These are phyloP conservation scores for Xanthia icteritia DNA, from an alignment of 2,888 invertebrate species.

Conservation along the genomic window DNA sequence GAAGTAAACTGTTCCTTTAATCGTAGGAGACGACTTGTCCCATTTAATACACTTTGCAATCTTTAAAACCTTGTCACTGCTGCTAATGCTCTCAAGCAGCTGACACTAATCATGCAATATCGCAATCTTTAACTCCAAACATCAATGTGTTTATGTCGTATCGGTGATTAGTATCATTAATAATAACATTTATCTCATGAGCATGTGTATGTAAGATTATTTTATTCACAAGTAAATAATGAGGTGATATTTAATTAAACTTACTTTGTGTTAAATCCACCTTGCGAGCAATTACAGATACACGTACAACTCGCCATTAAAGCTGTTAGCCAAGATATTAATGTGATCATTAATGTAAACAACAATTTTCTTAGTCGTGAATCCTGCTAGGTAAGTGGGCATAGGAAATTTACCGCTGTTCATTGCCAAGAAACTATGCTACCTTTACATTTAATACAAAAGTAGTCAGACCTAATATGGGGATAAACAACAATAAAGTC, in stretches of 20 bases:
- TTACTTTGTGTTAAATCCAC: slow-evolving; percentile 57
- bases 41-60: slow-evolving; percentile 43
- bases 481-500: slow-evolving; percentile 61
- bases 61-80: slow-evolving; percentile 38
- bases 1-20: slow-evolving; percentile 34
- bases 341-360: slow-evolving; percentile 56
- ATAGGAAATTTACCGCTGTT: slow-evolving; percentile 50
- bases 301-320: slow-evolving; percentile 42
- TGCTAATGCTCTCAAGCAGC: slow-evolving; percentile 45
- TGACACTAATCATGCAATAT: slow-evolving; percentile 57
- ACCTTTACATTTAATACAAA: slow-evolving; percentile 39
- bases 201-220: slow-evolving; percentile 48
- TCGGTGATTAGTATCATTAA: slow-evolving; percentile 56
- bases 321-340: slow-evolving; percentile 58
- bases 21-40: slow-evolving; percentile 38
- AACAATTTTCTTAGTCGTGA: slow-evolving; percentile 57
- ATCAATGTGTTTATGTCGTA: slow-evolving; percentile 53
- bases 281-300: slow-evolving; percentile 56
- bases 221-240: slow-evolving; percentile 52
- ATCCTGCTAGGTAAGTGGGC: slow-evolving; percentile 31
- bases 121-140: slow-evolving; percentile 45
- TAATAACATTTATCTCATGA: slow-evolving; percentile 51
- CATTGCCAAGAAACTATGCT: slow-evolving; percentile 46
- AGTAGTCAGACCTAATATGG: slow-evolving; percentile 44
- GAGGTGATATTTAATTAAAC: slow-evolving; percentile 62